Evolutionary conservation across 2,888 invertebrate genomes (phyloP).

Genomic region (Oligia latruncula): DNA sequence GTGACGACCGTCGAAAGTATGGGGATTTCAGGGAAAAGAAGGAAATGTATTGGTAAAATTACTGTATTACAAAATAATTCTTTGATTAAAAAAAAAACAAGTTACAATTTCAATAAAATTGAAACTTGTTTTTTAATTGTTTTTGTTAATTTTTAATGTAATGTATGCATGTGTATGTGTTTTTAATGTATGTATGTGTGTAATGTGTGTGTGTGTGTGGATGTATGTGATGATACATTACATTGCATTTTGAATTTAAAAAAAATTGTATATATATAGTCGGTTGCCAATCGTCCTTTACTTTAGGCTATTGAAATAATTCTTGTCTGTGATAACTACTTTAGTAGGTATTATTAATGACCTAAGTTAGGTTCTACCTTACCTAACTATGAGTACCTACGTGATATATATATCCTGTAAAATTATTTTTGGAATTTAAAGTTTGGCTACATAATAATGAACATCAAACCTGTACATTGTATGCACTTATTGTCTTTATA

Average conservation of each 20-base stretch:
- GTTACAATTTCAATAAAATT: too few relatives aligned
- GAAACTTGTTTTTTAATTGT: too few relatives aligned
- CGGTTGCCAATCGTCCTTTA: background rate
- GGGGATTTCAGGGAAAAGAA: background rate
- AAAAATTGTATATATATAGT: too few relatives aligned
- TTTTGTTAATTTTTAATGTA: too few relatives aligned
- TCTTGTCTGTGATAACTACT: background rate
- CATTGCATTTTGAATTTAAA: too few relatives aligned
- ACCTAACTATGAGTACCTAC: background rate
- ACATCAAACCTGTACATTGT: background rate
- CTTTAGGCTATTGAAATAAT: background rate
- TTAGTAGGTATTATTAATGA: background rate
- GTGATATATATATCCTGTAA: too few relatives aligned
- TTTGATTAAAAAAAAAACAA: background rate
- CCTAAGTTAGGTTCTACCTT: background rate
- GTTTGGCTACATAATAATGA: background rate
- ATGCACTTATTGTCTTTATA: conserved; percentile 9
- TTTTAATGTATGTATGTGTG: too few relatives aligned
- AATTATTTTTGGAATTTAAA: background rate
- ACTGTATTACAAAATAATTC: too few relatives aligned
- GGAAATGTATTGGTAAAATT: background rate
- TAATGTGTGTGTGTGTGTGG: too few relatives aligned
- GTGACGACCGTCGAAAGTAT: background rate
- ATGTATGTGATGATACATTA: too few relatives aligned
- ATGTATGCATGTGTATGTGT: too few relatives aligned